These are phyloP conservation scores for Cynocephalus volans DNA, from an alignment of 2,113 vertebrate genomes.

Conservation along the genomic window DNA sequence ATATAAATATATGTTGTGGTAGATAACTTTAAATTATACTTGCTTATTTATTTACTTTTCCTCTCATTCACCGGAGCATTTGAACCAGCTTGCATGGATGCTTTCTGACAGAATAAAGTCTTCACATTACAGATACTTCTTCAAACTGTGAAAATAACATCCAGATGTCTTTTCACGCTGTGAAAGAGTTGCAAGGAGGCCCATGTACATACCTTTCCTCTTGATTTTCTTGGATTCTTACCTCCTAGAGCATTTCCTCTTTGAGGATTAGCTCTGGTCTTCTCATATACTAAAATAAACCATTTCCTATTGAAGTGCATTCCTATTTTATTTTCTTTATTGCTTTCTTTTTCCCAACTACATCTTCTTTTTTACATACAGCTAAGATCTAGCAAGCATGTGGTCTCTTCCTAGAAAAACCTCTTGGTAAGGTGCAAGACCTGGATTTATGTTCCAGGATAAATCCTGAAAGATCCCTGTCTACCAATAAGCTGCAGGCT, in stretches of 20 bases:
- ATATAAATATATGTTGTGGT: background rate
- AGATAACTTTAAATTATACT: slow-evolving; percentile 4
- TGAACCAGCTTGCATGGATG: background rate
- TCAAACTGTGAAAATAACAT: slow-evolving; percentile 47
- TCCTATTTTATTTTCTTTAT: slow-evolving; percentile 44
- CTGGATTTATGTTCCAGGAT: background rate
- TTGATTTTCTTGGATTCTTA: slow-evolving; percentile 35
- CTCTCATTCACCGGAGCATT: background rate
- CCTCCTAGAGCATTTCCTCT: slow-evolving; percentile 39
- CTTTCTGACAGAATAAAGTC: slow-evolving; percentile 24
- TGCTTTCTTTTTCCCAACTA: slow-evolving; percentile 4
- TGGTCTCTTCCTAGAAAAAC: background rate
- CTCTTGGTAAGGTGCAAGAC: background rate
- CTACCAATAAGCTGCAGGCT: slow-evolving; percentile 1
- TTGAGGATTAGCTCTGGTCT: slow-evolving; percentile 30
- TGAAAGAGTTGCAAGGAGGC: background rate
- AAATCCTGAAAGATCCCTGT: background rate
- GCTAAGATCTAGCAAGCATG: slow-evolving; percentile 24
- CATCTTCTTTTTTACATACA: slow-evolving; percentile 27
- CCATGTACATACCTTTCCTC: background rate
- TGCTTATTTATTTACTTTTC: slow-evolving; percentile 16
- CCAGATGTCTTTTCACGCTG: background rate
- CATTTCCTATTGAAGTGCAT: background rate
- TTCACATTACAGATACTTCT: background rate
- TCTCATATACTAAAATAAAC: slow-evolving; percentile 45